Base-by-base conservation (phyloP, 1,140 invertebrate genomes). In the Trichoplusia ni region DNA sequence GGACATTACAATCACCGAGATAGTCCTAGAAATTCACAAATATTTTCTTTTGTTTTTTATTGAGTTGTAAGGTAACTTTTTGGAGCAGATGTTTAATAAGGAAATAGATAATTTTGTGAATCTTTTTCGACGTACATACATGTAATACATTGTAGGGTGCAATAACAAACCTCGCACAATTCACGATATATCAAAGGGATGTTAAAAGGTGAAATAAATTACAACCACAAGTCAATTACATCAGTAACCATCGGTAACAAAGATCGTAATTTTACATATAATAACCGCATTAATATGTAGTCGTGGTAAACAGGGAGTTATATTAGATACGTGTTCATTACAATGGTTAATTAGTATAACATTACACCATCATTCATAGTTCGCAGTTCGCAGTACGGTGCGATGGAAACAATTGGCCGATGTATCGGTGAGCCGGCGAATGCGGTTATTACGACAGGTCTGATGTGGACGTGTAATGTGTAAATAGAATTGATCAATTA, bases 251-350 rank as follows among this genome's bases (percentile, higher is more conserved):
- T 42, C 18, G 38, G 38, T 21, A n/a, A 11, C 14, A 9, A 19
- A 42, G 18, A 42, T 42, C 9, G 18, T 42, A 19, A 42, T 21
- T 42, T 42, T 21, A 9, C 38, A 19, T 9, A 11, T 19, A n/a
- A 19, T 42, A 42, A 19, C 8, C 6, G 9, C 6, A 38, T 18
- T n/a, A n/a, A n/a, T n/a, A 46, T 27, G n/a, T 14, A 25, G n/a
- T 13, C 33, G 11, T 7, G 9, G 16, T 47, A 25, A 14, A 29
- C 18, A 27, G 14, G 23, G 14, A 25, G 23, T 14, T 47, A 46
- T 14, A 25, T 29, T 47, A 47, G 44, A 47, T 29, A 47, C 44
- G 44, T 47, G 44, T 47, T 47, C 6, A 47, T 47, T 47, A 47
- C 25, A 47, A 47, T 16, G 18, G 44, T 31, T 47, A 47, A 47